Evolutionary conservation across 2,797 vertebrate genomes (phyloP), one percentile per base, ranked within the genome.

Genomic region (Moxostoma hubbsi): DNA sequence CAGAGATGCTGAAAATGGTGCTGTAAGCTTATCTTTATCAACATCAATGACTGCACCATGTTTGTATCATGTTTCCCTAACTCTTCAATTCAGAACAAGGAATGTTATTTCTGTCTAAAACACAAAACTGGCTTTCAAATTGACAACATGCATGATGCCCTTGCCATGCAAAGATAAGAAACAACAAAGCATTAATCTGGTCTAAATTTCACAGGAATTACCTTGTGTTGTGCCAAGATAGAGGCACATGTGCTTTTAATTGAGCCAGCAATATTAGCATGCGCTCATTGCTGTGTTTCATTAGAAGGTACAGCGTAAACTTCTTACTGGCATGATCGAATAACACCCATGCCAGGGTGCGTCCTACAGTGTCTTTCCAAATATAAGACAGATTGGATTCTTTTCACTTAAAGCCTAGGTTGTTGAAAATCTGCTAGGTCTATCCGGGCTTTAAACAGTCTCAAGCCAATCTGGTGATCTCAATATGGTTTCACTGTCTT

Each of bases 111-210:
- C 16, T 57, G 7, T 54, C 57, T 36, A 70, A 78, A 79, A 50
- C 67, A 63, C 61, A 72, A 57, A 79, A 9, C 15, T 50, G 54
- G 45, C 77, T 66, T 61, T 61, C 77, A 79, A 72, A 72, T 47
- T 55, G 59, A 69, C 24, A 11, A 79, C 50, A 58, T 49, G 59
- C 61, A 64, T 65, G 51, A 79, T 79, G 77, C 68, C 64, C 50
- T 62, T 79, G 45, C 59, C 51, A 9, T 51, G 62, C 62, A 57
- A 73, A 73, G 13, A 16, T 63, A 54, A 55, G 45, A 54, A 78
- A 78, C 77, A 79, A 79, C 69, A 66, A 79, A 79, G 77, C 69
- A 65, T 79, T 72, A 63, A 57, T 79, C 61, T 79, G 77, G 59
- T 66, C 61, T 66, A 57, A 9, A 73, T 79, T 73, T 79, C 53